Percentiles rank a stretch among this genome's conserved stretches.
These are phyloP conservation scores for Parthenolecanium corni DNA, from an alignment of 2,888 invertebrate genomes.

Conservation along the genomic window DNA sequence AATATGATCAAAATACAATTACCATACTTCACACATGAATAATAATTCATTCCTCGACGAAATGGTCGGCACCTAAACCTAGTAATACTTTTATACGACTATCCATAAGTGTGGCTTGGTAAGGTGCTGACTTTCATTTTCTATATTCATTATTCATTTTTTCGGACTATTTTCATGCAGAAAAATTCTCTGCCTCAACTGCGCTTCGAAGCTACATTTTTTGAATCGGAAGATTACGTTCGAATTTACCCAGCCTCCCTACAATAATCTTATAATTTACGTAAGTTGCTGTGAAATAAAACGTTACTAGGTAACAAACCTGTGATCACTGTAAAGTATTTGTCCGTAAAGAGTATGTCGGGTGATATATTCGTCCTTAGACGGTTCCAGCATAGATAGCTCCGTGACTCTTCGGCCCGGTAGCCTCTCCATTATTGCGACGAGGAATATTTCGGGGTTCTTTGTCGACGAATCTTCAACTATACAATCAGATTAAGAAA, in stretches of 20 bases:
- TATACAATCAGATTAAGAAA: neutral
- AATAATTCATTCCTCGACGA: constrained; percentile 5
- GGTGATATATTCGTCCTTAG: constrained; percentile 76
- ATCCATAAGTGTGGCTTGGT: no score
- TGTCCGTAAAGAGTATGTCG: constrained; percentile 78
- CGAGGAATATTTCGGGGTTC: constrained; percentile 36
- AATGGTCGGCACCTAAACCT: no score
- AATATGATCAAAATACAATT: neutral
- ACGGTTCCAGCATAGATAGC: constrained; percentile 51
- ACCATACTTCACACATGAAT: neutral
- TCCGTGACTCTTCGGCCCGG: constrained; percentile 58
- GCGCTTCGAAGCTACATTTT: no score
- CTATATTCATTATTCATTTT: no score
- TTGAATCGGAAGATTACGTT: no score
- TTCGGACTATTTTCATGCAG: no score
- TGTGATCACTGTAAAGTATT: constrained; percentile 79
- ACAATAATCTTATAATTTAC: no score
- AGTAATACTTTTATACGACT: no score
- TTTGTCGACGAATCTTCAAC: constrained; percentile 11
- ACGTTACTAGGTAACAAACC: constrained; percentile 36
- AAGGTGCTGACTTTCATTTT: no score
- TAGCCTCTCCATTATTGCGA: constrained; percentile 52
- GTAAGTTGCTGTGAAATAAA: no score
- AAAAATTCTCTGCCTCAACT: no score
- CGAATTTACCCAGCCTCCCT: no score